Evolutionary conservation across 2,888 invertebrate genomes (phyloP).

Genomic region (Tuta absoluta): DNA sequence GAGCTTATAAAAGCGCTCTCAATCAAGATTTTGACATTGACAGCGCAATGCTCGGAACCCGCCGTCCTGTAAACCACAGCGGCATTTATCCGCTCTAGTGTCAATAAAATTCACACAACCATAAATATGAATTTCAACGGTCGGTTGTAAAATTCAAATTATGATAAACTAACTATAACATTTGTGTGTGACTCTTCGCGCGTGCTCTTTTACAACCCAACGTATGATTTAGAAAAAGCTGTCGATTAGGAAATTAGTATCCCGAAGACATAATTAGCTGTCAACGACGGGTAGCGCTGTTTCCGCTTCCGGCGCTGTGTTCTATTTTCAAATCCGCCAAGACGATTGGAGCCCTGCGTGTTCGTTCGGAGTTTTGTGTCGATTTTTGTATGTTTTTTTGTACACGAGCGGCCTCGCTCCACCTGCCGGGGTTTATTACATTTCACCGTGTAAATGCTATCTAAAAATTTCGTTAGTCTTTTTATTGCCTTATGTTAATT

Average conservation of each 20-base stretch:
- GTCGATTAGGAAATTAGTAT: slow-evolving; percentile 74
- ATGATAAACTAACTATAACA: slow-evolving; percentile 64
- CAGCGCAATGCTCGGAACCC: slow-evolving; percentile 50
- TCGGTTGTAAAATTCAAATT: slow-evolving; percentile 70
- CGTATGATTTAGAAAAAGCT: slow-evolving; percentile 60
- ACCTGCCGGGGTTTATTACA: slow-evolving; percentile 71
- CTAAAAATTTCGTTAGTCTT: slow-evolving; percentile 77
- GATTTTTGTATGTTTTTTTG: slow-evolving; percentile 41
- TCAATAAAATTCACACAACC: slow-evolving; percentile 64
- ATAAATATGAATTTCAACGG: slow-evolving; percentile 70
- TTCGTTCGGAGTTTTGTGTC: slow-evolving; percentile 35
- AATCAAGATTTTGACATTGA: slow-evolving; percentile 62
- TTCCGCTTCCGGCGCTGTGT: slow-evolving; percentile 75
- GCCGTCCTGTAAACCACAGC: slow-evolving; percentile 41
- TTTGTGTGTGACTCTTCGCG: slow-evolving; percentile 39
- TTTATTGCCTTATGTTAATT: slow-evolving; percentile 80
- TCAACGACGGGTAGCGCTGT: slow-evolving; percentile 71
- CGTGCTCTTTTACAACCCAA: slow-evolving; percentile 40
- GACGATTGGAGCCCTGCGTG: slow-evolving; percentile 44
- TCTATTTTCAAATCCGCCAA: slow-evolving; percentile 76
- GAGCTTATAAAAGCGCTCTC: slow-evolving; percentile 59
- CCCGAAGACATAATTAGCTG: slow-evolving; percentile 76
- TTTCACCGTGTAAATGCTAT: slow-evolving; percentile 68
- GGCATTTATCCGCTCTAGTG: slow-evolving; percentile 55
- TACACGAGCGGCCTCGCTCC: slow-evolving; percentile 42